Evolutionary conservation across 1,140 invertebrate genomes (phyloP).

Genomic region (Cyrtorhinus lividipennis): DNA sequence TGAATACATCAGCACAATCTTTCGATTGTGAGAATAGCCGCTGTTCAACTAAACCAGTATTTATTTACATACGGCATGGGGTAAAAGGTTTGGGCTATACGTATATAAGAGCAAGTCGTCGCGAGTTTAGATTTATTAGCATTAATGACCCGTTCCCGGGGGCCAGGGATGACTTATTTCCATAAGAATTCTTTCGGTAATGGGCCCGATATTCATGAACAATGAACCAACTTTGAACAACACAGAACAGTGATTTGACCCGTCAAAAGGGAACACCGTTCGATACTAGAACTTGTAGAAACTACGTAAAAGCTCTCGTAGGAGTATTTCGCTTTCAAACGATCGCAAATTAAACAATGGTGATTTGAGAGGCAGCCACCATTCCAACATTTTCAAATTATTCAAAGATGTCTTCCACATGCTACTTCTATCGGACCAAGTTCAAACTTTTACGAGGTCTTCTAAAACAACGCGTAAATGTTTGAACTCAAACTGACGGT

Average conservation of each 20-base stretch:
- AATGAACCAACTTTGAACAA: background rate
- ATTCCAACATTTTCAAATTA: no score
- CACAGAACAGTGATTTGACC: background rate
- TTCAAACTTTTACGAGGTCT: no score
- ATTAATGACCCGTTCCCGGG: background rate
- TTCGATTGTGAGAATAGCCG: background rate
- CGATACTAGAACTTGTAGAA: no score
- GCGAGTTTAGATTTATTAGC: background rate
- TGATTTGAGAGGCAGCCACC: no score
- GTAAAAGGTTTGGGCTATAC: background rate
- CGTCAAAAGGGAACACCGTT: background rate
- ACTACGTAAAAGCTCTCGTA: no score
- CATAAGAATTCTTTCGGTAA: background rate
- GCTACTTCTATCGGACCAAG: no score
- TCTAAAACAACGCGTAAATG: no score
- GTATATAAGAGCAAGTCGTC: background rate
- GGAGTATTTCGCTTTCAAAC: no score
- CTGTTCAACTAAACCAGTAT: background rate
- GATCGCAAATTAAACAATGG: no score
- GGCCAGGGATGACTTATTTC: background rate
- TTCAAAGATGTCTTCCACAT: no score
- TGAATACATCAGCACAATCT: background rate
- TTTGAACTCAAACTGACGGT: no score
- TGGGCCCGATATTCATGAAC: background rate
- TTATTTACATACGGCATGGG: background rate